Percentiles rank a stretch among this genome's conserved stretches.
Conservation (phyloP, 2,888 invertebrate species). For the Parapristionchus giblindavisi region DNA sequence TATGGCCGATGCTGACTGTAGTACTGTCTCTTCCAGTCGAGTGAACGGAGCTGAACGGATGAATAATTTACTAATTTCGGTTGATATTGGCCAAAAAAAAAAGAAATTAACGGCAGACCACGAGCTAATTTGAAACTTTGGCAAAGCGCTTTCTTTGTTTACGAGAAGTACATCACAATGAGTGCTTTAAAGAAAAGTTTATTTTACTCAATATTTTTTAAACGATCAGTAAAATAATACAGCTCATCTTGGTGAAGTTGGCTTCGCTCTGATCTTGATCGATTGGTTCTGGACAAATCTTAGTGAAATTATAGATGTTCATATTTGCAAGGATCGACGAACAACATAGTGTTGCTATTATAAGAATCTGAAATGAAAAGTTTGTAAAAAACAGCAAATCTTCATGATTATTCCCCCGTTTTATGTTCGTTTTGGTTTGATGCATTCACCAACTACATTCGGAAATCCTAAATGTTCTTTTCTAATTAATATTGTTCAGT, state of each 20-base stretch:
- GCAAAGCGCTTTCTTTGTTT: too few species aligned
- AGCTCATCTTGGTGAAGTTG: slow-evolving; percentile 18
- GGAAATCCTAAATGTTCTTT: background rate
- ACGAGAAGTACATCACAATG: too few species aligned
- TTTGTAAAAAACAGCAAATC: too few species aligned
- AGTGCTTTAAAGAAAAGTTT: too few species aligned
- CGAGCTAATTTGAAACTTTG: too few species aligned
- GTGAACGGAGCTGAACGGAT: slow-evolving; percentile 15
- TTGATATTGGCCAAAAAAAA: too few species aligned
- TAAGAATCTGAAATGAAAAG: slow-evolving; percentile 22
- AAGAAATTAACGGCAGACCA: too few species aligned
- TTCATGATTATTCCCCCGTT: too few species aligned
- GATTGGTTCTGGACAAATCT: slow-evolving; percentile 30
- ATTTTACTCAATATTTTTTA: too few species aligned
- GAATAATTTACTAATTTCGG: background rate
- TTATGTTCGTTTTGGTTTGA: too few species aligned
- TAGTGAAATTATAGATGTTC: slow-evolving; percentile 35
- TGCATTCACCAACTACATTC: too few species aligned
- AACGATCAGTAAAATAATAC: background rate
- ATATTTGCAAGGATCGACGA: slow-evolving; percentile 31
- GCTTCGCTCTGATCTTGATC: background rate
- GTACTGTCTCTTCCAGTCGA: background rate
- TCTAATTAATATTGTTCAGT: background rate
- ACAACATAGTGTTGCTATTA: slow-evolving; percentile 10
- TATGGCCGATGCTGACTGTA: slow-evolving; percentile 10